Base-by-base conservation (phyloP, 2,113 vertebrate genomes). In the Cynocephalus volans region DNA sequence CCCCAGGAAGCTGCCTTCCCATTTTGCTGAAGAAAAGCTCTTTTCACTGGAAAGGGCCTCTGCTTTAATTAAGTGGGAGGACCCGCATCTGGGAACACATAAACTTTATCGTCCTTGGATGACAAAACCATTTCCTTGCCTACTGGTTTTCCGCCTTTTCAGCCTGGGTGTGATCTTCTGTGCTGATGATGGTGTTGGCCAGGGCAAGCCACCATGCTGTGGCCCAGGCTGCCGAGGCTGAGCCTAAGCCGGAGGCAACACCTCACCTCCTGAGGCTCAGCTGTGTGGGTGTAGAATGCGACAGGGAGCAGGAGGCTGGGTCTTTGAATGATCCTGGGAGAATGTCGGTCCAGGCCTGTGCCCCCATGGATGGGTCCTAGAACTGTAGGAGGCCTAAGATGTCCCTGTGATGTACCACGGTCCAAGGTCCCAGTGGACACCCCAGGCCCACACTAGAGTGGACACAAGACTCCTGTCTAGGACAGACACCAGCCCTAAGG, bases 91-190 rank as follows among this genome's bases (percentile, higher is more conserved):
- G 96, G 96, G 95, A 98, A 95, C 87, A 95, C 90, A 98, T 95
- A 96, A 96, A 95, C 87, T 93, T 95, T 96, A 97, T 96, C 96
- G 96, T 97, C 97, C 96, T 97, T 97, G 96, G 97, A 97, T 97
- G 93, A 95, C 97, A 97, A 91, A 70, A 72, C 0, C 1, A n/a
- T 96, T 93, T 97, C 93, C 83, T 80, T 88, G 93, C 96, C 97
- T 96, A 72, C 93, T 97, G 96, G 92, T 95, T 96, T 97, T 97
- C 91, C n/a, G 28, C 92, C 70, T 96, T 95, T 95, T 92, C 64
- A 65, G 92, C 73, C 77, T 50, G 70, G 96, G 85, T 90, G 75
- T 86, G 95, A 87, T 79, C 10, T 13, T 75, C 85, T 97, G 52
- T 90, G 93, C 90, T 95, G 50, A 75, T 67, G 95, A 93, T 60